Conservation (phyloP, 1,140 invertebrate genomes). For the Nylanderia fulva region DNA sequence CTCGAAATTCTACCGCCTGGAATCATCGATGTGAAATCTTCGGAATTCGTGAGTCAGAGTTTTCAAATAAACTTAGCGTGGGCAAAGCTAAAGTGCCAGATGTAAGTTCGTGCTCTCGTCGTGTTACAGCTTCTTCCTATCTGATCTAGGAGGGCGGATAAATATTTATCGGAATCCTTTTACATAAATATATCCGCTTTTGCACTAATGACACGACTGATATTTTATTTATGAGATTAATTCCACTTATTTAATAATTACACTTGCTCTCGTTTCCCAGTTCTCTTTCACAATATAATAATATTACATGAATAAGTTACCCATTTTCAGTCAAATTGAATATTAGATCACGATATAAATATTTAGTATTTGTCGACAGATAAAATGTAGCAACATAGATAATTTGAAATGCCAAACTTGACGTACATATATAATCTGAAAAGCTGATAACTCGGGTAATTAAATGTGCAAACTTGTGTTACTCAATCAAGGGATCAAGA, state of each 20-base stretch:
- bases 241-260: constrained; percentile 6
- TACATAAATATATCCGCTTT: not conserved
- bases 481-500: not conserved
- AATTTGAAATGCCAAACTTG: not conserved
- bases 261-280: not conserved
- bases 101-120: not conserved
- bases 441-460: not conserved
- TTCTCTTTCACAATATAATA: not conserved
- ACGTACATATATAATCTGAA: not conserved
- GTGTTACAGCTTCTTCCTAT: not conserved
- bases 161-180: not conserved
- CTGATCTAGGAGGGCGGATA: not conserved
- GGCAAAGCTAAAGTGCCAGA: not conserved
- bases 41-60: not conserved
- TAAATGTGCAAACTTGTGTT: not conserved
- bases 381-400: not conserved
- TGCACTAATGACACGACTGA: not conserved
- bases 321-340: not conserved
- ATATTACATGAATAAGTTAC: constrained; percentile 18
- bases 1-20: not conserved
- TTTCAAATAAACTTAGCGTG: constrained; percentile 10
- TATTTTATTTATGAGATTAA: constrained; percentile 43
- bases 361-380: not conserved
- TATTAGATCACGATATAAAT: not conserved
- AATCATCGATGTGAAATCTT: not conserved